A percentile compares a stretch with the other conserved stretches of the same genome.
phyloP scores from a whole-genome alignment of 1,140 invertebrate species.

The Coenobita brevimanus region DNA sequence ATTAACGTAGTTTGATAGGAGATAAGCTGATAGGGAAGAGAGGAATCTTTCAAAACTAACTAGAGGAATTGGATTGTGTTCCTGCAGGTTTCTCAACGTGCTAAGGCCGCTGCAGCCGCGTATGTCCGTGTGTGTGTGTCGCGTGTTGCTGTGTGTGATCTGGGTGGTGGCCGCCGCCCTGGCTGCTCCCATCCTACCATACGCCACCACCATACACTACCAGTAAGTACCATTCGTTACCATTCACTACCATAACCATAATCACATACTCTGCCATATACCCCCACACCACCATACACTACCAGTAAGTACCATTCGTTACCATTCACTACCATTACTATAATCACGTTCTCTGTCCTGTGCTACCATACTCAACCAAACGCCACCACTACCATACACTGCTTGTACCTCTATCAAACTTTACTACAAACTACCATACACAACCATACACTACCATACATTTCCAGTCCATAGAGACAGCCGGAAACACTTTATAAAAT shows the following conservation, averaged over 20 bases:
- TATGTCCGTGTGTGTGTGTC: conserved; percentile 16
- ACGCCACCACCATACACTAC: conserved; percentile 36
- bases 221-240: no score
- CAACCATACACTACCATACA: no score
- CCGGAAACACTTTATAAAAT: no score
- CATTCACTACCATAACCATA: no score
- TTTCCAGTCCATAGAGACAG: no score
- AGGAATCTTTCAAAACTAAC: background rate
- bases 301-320: no score
- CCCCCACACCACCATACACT: conserved; percentile 38
- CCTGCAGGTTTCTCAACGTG: conserved; percentile 27
- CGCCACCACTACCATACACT: no score
- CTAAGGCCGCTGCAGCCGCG: conserved; percentile 17
- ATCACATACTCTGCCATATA: conserved; percentile 31
- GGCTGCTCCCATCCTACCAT: conserved; percentile 34
- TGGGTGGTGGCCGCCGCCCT: conserved; percentile 30
- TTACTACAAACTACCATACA: no score
- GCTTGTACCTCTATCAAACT: no score
- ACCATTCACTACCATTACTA: no score
- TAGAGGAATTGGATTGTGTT: background rate
- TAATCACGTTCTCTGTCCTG: conserved; percentile 27
- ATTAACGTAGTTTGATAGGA: no score
- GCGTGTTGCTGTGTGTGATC: background rate
- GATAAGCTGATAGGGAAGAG: background rate
- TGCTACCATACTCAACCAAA: conserved; percentile 32